Evolutionary conservation across 2,797 vertebrate genomes (phyloP).

Genomic region (Eremophila alpestris): DNA sequence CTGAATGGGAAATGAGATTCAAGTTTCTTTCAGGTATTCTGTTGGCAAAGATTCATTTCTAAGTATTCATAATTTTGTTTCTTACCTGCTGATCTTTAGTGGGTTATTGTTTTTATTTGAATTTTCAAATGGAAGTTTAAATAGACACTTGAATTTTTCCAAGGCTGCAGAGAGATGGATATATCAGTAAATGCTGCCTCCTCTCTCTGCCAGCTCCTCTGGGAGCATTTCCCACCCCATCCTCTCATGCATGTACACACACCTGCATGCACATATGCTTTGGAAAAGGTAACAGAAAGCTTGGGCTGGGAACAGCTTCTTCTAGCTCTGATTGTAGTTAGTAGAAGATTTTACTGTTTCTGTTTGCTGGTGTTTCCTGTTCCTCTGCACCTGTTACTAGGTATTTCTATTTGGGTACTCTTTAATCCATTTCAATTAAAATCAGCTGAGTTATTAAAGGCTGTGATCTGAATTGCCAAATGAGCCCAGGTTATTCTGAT

Average conservation of each 20-base stretch:
- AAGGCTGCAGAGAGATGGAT: neutral
- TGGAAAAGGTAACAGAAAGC: neutral
- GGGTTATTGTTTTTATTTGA: neutral
- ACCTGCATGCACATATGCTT: neutral
- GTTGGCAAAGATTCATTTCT: slow-evolving; percentile 1
- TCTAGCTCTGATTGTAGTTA: neutral
- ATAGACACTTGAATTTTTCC: neutral
- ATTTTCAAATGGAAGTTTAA: neutral
- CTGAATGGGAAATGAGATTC: neutral
- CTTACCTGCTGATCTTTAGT: neutral
- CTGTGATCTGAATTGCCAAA: neutral
- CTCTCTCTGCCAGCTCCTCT: neutral
- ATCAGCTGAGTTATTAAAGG: neutral
- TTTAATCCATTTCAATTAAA: neutral
- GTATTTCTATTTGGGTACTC: neutral
- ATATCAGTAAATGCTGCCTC: neutral
- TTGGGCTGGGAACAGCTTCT: neutral
- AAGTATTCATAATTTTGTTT: neutral
- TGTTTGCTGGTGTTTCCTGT: neutral
- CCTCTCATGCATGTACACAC: neutral
- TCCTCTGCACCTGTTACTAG: neutral
- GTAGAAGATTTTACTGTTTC: neutral
- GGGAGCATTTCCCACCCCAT: neutral
- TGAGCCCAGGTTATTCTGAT: neutral
- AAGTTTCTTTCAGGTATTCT: neutral